Base-by-base conservation (phyloP, 2,888 invertebrate genomes). In the Amiota mariae region DNA sequence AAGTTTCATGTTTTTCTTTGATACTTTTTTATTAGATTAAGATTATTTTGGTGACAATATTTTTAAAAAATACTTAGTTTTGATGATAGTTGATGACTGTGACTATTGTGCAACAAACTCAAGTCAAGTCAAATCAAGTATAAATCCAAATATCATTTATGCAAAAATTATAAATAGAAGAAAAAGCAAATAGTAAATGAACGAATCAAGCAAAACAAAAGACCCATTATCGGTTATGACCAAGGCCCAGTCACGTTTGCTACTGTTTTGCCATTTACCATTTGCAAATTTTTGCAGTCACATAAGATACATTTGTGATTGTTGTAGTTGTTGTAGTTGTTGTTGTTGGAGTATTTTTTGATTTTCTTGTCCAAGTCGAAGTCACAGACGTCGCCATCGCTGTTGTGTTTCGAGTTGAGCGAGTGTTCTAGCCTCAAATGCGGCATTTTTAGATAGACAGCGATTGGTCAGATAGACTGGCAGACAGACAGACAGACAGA, bases 221-320 rank as follows among this genome's bases (percentile, higher is more conserved):
- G 66, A 24, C 12, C 66, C 66, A 66, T 66, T 66, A 66, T 66
- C 66, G 36, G 47, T 66, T 66, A 66, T 48, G 18, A 48, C 66
- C 66, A 66, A 47, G 66, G 66, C 66, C 66, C 66, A 66, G 66
- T 66, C 66, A 66, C 66, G 66, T 66, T 66, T 48, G 66, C 66
- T 66, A 66, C 66, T 66, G 66, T 66, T 49, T 66, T 66, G 66
- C 66, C 66, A 66, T 49, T 66, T 66, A 49, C 66, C 66, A 66
- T 66, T 66, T 66, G 66, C 66, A 36, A 66, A 66, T 36, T 18
- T 59, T 48, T 59, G 20, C 47, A 36, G 15, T 66, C 47, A 11
- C 59, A 66, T 66, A 20, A 15, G 59, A 59, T 36, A 36, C 36
- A 36, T 36, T 36, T 36, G 36, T 36, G 36, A 36, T 36, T 2